phyloP scores from a whole-genome alignment of 2,888 invertebrate genomes.

The Anorthoa munda region DNA sequence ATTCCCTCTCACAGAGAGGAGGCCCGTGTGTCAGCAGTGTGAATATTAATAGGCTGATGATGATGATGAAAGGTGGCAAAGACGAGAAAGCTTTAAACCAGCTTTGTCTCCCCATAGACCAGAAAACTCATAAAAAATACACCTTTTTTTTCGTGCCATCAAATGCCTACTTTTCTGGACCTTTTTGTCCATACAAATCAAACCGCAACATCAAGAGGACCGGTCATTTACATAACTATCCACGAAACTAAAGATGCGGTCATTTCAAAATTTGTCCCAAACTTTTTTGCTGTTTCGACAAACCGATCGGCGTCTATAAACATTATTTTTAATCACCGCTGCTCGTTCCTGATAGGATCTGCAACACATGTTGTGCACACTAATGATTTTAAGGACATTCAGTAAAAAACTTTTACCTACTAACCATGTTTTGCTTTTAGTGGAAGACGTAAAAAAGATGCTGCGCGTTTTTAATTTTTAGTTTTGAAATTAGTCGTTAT shows the following conservation, averaged over 20 bases:
- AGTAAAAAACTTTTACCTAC: slow-evolving; percentile 71
- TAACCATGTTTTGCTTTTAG: slow-evolving; percentile 50
- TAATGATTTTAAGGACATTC: slow-evolving; percentile 82
- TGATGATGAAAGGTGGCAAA: not conserved
- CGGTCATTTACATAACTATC: slow-evolving; percentile 55
- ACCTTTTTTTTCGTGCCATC: not conserved
- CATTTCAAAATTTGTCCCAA: slow-evolving; percentile 73
- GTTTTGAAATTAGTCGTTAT: not conserved
- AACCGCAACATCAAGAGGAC: slow-evolving; percentile 28
- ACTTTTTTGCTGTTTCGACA: slow-evolving; percentile 73
- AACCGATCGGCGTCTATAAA: slow-evolving; percentile 76
- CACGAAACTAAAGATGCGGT: slow-evolving; percentile 69
- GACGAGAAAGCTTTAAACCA: not conserved
- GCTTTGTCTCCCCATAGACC: not conserved
- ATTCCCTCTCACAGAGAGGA: too few relatives aligned
- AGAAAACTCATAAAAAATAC: not conserved
- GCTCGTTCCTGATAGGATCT: slow-evolving; percentile 80
- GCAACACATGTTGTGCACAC: slow-evolving; percentile 85
- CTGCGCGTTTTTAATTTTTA: not conserved
- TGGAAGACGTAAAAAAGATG: slow-evolving; percentile 45
- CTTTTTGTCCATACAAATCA: not conserved
- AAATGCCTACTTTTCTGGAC: not conserved
- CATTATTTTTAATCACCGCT: slow-evolving; percentile 81
- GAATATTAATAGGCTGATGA: too few relatives aligned
- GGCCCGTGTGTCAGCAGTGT: too few relatives aligned